These are phyloP conservation scores for Nyctibius bracteatus DNA, from an alignment of 2,113 vertebrate species.

Conservation along the genomic window DNA sequence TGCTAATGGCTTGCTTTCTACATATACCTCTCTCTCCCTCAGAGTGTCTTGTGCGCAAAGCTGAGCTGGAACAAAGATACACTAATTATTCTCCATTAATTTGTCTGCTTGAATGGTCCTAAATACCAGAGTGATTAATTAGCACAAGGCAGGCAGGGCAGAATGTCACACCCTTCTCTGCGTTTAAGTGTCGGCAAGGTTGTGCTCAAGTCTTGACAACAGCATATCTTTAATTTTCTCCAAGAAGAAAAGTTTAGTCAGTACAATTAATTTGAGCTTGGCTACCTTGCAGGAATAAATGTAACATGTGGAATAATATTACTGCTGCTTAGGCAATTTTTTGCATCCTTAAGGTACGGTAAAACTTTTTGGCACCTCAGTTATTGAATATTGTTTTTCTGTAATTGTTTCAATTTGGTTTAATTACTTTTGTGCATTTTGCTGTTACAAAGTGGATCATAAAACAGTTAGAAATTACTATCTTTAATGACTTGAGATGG, in stretches of 20 bases:
- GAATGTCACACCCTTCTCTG: constrained; percentile 90
- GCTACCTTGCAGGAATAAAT: constrained; percentile 71
- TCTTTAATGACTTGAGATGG: background rate
- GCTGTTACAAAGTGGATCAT: constrained; percentile 40
- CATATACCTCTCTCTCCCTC: constrained; percentile 77
- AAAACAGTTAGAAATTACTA: constrained; percentile 60
- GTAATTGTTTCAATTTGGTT: constrained; percentile 66
- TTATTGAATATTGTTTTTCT: constrained; percentile 69
- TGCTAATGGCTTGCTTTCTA: constrained; percentile 89
- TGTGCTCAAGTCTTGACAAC: constrained; percentile 86
- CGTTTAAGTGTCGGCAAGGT: constrained; percentile 83
- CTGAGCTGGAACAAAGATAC: constrained; percentile 88
- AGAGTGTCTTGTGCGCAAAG: constrained; percentile 79
- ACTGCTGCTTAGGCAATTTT: constrained; percentile 64
- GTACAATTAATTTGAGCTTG: constrained; percentile 82
- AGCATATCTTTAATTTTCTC: constrained; percentile 84
- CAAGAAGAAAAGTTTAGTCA: constrained; percentile 81
- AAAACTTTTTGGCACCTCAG: constrained; percentile 69
- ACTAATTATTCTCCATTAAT: constrained; percentile 95
- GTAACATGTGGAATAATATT: constrained; percentile 67
- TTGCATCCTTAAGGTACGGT: constrained; percentile 55
- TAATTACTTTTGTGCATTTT: constrained; percentile 70
- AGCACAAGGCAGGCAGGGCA: constrained; percentile 86
- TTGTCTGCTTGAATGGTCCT: constrained; percentile 93
- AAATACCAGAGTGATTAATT: constrained; percentile 97